phyloP scores from a whole-genome alignment of 2,888 invertebrate genomes.

The Philonicus albiceps region DNA sequence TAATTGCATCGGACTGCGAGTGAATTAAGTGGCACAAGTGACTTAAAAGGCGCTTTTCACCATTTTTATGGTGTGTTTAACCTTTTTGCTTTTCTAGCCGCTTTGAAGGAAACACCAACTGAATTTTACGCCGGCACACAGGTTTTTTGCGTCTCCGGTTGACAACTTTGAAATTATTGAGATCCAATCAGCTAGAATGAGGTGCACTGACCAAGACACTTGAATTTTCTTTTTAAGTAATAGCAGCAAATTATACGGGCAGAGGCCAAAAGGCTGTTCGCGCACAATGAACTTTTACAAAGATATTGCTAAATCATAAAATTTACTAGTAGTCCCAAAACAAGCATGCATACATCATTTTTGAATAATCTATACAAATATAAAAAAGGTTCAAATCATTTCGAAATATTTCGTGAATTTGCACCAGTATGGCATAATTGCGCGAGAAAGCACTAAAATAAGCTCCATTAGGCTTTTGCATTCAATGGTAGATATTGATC shows the following conservation, averaged over 20 bases:
- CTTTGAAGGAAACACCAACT: background rate
- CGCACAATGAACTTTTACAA: background rate
- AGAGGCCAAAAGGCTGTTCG: background rate
- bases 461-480: too few relatives aligned
- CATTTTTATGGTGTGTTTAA: slow-evolving; percentile 28
- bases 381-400: too few relatives aligned
- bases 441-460: too few relatives aligned
- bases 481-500: too few relatives aligned
- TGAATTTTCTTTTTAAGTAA: background rate
- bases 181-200: background rate
- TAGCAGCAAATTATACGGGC: background rate
- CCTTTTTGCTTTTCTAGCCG: background rate
- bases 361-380: too few relatives aligned
- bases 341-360: too few relatives aligned
- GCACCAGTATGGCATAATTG: too few relatives aligned
- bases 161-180: slow-evolving; percentile 16
- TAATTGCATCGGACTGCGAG: slow-evolving; percentile 13
- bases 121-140: background rate
- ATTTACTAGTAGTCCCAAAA: too few relatives aligned
- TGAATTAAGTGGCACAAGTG: slow-evolving; percentile 20
- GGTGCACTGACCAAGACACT: background rate
- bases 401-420: too few relatives aligned
- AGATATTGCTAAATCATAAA: too few relatives aligned
- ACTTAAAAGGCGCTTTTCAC: slow-evolving; percentile 29
- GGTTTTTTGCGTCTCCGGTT: background rate